These are phyloP conservation scores for Acrocephalus arundinaceus DNA, from an alignment of 2,113 vertebrate genomes.

Conservation along the genomic window DNA sequence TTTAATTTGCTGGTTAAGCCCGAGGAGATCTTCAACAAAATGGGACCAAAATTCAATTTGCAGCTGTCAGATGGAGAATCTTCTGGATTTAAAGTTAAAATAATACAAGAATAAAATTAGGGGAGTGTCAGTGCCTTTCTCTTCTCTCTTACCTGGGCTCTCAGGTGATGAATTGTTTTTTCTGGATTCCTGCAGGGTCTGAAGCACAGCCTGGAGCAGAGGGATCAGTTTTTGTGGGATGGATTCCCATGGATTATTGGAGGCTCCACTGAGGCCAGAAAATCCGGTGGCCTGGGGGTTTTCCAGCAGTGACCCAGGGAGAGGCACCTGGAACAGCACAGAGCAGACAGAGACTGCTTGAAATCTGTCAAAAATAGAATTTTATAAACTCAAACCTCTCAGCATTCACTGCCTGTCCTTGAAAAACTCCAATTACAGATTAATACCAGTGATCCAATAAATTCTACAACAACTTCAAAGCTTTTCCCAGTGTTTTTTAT, in stretches of 20 bases:
- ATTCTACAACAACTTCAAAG: not conserved
- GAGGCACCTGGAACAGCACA: conserved; percentile 69
- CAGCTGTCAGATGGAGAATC: not conserved
- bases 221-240: conserved; percentile 77
- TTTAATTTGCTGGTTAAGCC: not conserved
- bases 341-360: not conserved
- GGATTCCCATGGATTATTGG: not conserved
- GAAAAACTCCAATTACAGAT: fast-evolving
- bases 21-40: not conserved
- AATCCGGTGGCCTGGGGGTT: conserved; percentile 72
- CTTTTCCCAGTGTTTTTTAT: not conserved
- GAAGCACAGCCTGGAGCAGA: conserved; percentile 73
- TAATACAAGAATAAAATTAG: not conserved
- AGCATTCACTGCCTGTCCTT: not conserved
- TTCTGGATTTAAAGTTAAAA: not conserved
- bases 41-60: not conserved
- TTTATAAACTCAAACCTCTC: not conserved
- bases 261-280: not conserved
- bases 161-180: not conserved
- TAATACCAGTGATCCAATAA: fast-evolving
- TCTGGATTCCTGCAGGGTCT: conserved; percentile 69
- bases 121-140: not conserved
- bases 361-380: fast-evolving
- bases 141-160: not conserved
- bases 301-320: conserved; percentile 73